Evolutionary conservation across 2,113 vertebrate species (phyloP), one percentile per base, ranked within the genome.

Genomic region (Pteropus alecto): DNA sequence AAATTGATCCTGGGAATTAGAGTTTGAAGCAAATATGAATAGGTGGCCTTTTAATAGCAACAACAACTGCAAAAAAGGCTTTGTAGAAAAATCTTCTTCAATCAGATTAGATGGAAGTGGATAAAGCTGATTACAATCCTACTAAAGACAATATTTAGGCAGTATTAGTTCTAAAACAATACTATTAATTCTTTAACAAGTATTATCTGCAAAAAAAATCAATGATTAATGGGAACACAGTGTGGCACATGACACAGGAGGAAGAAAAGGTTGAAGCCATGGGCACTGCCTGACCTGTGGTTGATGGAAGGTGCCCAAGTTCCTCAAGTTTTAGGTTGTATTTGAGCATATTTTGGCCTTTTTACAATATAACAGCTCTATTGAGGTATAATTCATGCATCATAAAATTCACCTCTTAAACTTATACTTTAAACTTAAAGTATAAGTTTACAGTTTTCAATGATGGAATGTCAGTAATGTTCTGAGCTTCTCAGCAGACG

Each of bases 41-140:
- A 98, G 98, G 90, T 98, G 98, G 98, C 98, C 98, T 99, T 99
- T 99, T 98, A 99, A 99, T 99, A 99, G 98, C 98, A 99, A 98
- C 98, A 96, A 98, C 98, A 38, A 38, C 38, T 99, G 98, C 41
- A 60, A 98, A 98, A 98, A 98, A 98, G 98, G 98, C 98, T 99
- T 92, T 38, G 97, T 98, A 48, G 46, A 48, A 98, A 99, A 99
- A 99, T 99, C 99, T 99, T 98, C 98, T 99, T 98, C 98, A 98
- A 99, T 99, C 99, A 98, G 98, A 99, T 99, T 99, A 99, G 97
- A 97, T 85, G 96, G 98, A 98, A 99, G 98, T 99, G 98, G 98
- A 98, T 98, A 99, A 99, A 99, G 99, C 99, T 99, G 99, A 99
- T 99, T 99, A 99, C 98, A 98, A 98, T 98, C 98, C 95, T 98